These are phyloP conservation scores for Bugulina stolonifera DNA, from an alignment of 2,888 invertebrate genomes.

Conservation along the genomic window DNA sequence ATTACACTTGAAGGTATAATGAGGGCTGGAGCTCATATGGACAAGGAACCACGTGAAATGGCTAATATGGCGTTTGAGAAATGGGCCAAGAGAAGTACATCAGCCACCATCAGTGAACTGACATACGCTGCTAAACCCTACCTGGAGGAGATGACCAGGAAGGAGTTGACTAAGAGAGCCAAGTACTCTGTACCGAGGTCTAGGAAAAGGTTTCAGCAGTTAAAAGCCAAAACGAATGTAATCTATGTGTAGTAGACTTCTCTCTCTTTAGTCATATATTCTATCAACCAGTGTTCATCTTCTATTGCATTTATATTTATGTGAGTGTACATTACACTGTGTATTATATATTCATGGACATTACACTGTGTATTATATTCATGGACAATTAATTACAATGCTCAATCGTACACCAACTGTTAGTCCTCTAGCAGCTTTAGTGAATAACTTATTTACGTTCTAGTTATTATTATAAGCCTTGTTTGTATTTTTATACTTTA, in stretches of 20 bases:
- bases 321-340: too few species aligned
- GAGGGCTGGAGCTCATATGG: conserved; percentile 8
- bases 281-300: too few species aligned
- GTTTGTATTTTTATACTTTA: too few species aligned
- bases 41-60: not conserved
- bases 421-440: too few species aligned
- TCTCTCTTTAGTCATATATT: too few species aligned
- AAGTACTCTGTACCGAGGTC: not conserved
- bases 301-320: too few species aligned
- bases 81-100: conserved; percentile 17
- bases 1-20: not conserved
- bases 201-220: conserved; percentile 20
- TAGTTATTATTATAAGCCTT: too few species aligned
- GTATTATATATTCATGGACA: too few species aligned
- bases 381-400: too few species aligned
- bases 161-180: not conserved
- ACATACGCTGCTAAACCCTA: conserved; percentile 21
- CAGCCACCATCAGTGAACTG: conserved; percentile 5
- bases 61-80: conserved; percentile 16
- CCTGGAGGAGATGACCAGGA: not conserved
- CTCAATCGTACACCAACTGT: too few species aligned
- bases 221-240: conserved; percentile 19
- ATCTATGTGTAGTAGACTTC: conserved; percentile 9
- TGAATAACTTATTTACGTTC: too few species aligned
- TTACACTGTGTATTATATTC: too few species aligned